A percentile compares a stretch with the other conserved stretches of the same genome.
Evolutionary conservation across 2,888 invertebrate species (phyloP).

Genomic region (Gymnosoma rotundatum): DNA sequence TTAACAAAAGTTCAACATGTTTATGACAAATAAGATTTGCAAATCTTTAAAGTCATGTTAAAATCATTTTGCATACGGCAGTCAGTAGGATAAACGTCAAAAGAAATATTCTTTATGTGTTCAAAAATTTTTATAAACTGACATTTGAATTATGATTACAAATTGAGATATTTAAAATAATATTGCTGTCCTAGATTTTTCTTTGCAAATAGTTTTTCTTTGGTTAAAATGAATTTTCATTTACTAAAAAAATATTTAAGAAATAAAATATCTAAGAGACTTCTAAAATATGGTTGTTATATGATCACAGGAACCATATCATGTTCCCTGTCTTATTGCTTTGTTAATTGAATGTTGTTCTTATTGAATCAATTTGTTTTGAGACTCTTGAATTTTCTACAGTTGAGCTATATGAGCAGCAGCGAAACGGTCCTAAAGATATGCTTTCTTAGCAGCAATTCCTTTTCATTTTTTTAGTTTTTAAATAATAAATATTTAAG

Average conservation of each 20-base stretch:
- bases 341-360: too few relatives aligned
- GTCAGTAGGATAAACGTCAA: background rate
- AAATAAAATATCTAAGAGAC: too few relatives aligned
- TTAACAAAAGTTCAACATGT: conserved; percentile 14
- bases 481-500: too few relatives aligned
- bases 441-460: too few relatives aligned
- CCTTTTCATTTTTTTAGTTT: too few relatives aligned
- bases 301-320: too few relatives aligned
- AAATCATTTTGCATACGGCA: conserved; percentile 1
- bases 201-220: background rate
- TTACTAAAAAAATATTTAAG: background rate
- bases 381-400: too few relatives aligned
- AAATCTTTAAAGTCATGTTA: conserved; percentile 26
- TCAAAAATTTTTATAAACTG: background rate
- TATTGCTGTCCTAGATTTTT: background rate
- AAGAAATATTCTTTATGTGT: background rate
- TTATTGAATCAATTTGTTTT: too few relatives aligned
- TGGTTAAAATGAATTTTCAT: background rate
- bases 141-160: conserved; percentile 3
- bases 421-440: too few relatives aligned
- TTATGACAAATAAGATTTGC: conserved; percentile 29
- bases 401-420: too few relatives aligned
- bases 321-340: too few relatives aligned
- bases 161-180: background rate
- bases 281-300: too few relatives aligned